Evolutionary conservation across 2,797 vertebrate species (phyloP).

Genomic region (Chiloscyllium punctatum): DNA sequence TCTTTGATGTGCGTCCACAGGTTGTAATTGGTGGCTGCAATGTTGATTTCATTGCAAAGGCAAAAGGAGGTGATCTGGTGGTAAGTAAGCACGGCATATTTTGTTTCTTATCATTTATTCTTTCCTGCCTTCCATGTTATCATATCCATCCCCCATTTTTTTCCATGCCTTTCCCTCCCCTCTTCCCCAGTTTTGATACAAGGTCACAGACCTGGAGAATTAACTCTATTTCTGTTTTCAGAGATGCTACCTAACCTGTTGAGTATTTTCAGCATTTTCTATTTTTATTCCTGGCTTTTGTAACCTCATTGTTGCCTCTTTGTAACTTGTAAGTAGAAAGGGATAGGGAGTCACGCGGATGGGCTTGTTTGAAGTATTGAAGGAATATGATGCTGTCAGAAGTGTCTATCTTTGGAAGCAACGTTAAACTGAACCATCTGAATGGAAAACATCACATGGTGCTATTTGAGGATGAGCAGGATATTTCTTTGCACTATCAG

Average conservation of each 20-base stretch:
- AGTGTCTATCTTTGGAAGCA: not conserved
- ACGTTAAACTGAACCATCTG: not conserved
- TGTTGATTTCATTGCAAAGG: constrained; percentile 81
- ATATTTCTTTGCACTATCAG: not conserved
- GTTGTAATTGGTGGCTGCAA: constrained; percentile 83
- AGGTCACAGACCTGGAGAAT: not conserved
- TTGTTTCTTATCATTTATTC: not conserved
- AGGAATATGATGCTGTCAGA: not conserved
- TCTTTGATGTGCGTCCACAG: constrained; percentile 49
- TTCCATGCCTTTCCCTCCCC: too few relatives aligned
- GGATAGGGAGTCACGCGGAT: not conserved
- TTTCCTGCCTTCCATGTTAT: too few relatives aligned
- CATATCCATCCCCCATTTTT: too few relatives aligned
- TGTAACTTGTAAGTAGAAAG: not conserved
- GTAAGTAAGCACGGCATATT: constrained; percentile 52
- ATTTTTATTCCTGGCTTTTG: not conserved
- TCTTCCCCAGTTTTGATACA: too few relatives aligned
- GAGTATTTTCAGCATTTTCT: not conserved
- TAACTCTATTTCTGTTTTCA: not conserved
- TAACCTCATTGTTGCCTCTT: not conserved
- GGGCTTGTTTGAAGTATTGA: not conserved
- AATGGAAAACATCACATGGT: not conserved
- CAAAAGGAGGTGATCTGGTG: constrained; percentile 58
- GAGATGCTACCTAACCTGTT: not conserved
- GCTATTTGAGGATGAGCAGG: not conserved